Evolutionary conservation across 2,888 invertebrate genomes (phyloP).

Genomic region (Lepidochrysops patricia): DNA sequence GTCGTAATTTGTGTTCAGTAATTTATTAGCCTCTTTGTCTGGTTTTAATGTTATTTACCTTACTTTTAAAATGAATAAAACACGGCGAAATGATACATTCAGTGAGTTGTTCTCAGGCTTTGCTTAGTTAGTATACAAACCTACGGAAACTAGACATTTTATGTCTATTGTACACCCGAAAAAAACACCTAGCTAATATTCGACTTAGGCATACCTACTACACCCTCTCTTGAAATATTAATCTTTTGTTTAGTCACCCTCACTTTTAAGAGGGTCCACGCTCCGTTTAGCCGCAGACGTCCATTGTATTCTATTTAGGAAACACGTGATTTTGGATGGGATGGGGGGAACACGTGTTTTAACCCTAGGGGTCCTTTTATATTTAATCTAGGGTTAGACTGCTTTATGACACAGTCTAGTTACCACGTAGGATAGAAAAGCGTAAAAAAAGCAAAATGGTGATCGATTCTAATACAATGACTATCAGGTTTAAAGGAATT

Average conservation of each 20-base stretch:
- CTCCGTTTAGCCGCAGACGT: not conserved
- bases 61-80: no score
- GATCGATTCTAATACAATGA: no score
- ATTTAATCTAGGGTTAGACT: not conserved
- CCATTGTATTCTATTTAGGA: not conserved
- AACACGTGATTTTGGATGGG: conserved; percentile 2
- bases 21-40: no score
- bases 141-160: no score
- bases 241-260: not conserved
- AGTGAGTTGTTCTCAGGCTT: no score
- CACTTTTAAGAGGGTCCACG: not conserved
- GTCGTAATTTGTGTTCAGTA: not conserved
- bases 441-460: no score
- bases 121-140: no score
- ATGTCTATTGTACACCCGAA: no score
- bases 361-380: not conserved
- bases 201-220: not conserved
- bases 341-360: conserved; percentile 2
- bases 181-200: no score
- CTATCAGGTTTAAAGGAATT: no score
- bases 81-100: no score
- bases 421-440: not conserved
- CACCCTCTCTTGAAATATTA: not conserved
- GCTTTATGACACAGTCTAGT: not conserved
- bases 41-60: no score